Percentiles rank a stretch among this genome's conserved stretches.
These are phyloP conservation scores for Panzeria rudis DNA, from an alignment of 2,888 invertebrate species.

Conservation along the genomic window DNA sequence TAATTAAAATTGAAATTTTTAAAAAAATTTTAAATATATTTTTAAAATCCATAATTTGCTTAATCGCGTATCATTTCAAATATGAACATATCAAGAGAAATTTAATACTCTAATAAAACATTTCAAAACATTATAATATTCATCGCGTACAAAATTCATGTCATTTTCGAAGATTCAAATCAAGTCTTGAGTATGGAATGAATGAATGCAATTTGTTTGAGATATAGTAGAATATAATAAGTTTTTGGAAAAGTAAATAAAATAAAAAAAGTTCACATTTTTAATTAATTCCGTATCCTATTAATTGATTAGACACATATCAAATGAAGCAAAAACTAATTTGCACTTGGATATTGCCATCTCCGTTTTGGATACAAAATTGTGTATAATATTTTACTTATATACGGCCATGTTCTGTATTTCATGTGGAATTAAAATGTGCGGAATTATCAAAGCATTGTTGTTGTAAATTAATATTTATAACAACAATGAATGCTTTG, in stretches of 20 bases:
- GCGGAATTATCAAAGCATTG: too few relatives aligned
- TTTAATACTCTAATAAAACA: slow-evolving; percentile 6
- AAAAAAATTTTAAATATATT: neutral
- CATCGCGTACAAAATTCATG: slow-evolving; percentile 34
- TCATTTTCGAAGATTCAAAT: slow-evolving; percentile 12
- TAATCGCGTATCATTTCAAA: slow-evolving; percentile 22
- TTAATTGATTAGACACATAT: neutral
- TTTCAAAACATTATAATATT: slow-evolving; percentile 34
- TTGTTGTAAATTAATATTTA: too few relatives aligned
- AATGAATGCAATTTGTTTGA: neutral
- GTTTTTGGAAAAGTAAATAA: too few relatives aligned
- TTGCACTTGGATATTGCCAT: too few relatives aligned
- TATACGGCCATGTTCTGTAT: too few relatives aligned
- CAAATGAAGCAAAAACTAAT: too few relatives aligned
- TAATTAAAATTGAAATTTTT: slow-evolving; percentile 39
- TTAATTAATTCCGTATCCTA: neutral
- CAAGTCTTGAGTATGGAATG: slow-evolving; percentile 32
- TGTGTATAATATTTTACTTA: too few relatives aligned
- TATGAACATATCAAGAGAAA: slow-evolving; percentile 6
- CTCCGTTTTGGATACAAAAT: too few relatives aligned
- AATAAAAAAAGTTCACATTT: too few relatives aligned
- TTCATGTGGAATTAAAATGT: too few relatives aligned
- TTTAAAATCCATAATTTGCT: neutral
- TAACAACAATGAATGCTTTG: too few relatives aligned
- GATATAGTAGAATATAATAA: neutral